Base-by-base conservation (phyloP, 2,113 vertebrate species). In the Eolophus roseicapilla region DNA sequence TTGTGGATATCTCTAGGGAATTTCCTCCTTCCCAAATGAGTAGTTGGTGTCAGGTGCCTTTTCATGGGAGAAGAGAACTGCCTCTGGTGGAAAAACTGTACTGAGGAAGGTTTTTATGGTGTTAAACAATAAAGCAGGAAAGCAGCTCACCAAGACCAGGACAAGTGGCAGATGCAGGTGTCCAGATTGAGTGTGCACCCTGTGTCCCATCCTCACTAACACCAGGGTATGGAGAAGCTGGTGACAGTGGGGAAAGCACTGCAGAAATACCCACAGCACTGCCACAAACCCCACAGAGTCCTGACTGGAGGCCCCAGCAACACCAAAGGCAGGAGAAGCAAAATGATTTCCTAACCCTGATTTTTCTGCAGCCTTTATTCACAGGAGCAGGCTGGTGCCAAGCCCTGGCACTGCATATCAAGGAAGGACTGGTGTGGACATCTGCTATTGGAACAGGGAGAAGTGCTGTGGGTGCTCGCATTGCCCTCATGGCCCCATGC, bases 381-480 rank as follows among this genome's bases (percentile, higher is more conserved):
- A 21, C 62, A 44, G 19, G 17, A 52, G 63, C 67, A 33, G 78
- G 53, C 17, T 27, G 19, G 18, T 44, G 29, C 67, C 59, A 64
- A 74, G 57, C 44, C 33, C 52, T 29, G 59, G 44, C 3, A 2
- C 64, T 78, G 60, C 7, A 1, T 13, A 2, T 0, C 6, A 11
- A 35, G 39, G 75, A 16, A 60, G 17, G 4, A 12, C 31, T 25
- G 0, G 0, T 0, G 0, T 16, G 57, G 76, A 1, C 8, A 4
- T 8, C n/a, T 17, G 1, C 3, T 6, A 0, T 29, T 53, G 11
- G 52, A 83, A 3, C 0, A 4, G 52, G 52, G n/a, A 75, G 6
- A 3, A 28, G 31, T 20, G 63, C 57, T 50, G 57, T 39, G 82
- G 47, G 13, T n/a, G 33, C 57, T 59, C 33, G 13, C 20, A 41